A percentile compares a stretch with the other conserved stretches of the same genome.
These are phyloP conservation scores for Morpho helenor DNA, from an alignment of 2,888 invertebrate genomes.

Conservation along the genomic window DNA sequence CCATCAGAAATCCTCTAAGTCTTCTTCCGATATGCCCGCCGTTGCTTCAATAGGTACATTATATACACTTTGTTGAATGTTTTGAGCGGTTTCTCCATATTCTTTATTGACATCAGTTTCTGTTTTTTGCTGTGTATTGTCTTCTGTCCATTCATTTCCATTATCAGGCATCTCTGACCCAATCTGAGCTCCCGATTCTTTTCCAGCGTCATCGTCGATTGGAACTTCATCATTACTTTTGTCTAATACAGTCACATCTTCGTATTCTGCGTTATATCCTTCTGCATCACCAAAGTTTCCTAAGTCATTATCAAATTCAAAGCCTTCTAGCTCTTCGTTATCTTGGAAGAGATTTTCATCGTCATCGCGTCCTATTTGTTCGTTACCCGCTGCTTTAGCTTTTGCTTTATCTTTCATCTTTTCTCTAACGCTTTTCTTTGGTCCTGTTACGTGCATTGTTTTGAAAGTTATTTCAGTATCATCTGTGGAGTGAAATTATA, in stretches of 20 bases:
- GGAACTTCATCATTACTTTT: conserved; percentile 10
- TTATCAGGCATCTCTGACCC: neutral
- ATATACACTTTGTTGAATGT: conserved; percentile 2
- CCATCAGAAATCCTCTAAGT: conserved; percentile 52
- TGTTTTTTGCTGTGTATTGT: neutral
- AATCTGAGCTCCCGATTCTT: neutral
- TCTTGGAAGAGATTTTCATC: neutral
- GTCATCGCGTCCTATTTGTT: neutral
- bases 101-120: conserved; percentile 13
- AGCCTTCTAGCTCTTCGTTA: conserved; percentile 3
- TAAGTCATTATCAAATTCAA: neutral
- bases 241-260: conserved; percentile 16
- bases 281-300: conserved; percentile 1
- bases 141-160: neutral
- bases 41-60: conserved; percentile 10
- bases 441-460: conserved; percentile 5
- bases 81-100: neutral
- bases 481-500: neutral
- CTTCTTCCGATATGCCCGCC: conserved; percentile 38
- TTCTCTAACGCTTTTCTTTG: neutral
- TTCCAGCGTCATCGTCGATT: conserved; percentile 9
- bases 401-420: neutral
- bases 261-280: neutral
- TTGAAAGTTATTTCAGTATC: neutral
- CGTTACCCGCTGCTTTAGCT: neutral